These are phyloP conservation scores for Chaenocephalus aceratus DNA, from an alignment of 2,113 vertebrate genomes.

Conservation along the genomic window DNA sequence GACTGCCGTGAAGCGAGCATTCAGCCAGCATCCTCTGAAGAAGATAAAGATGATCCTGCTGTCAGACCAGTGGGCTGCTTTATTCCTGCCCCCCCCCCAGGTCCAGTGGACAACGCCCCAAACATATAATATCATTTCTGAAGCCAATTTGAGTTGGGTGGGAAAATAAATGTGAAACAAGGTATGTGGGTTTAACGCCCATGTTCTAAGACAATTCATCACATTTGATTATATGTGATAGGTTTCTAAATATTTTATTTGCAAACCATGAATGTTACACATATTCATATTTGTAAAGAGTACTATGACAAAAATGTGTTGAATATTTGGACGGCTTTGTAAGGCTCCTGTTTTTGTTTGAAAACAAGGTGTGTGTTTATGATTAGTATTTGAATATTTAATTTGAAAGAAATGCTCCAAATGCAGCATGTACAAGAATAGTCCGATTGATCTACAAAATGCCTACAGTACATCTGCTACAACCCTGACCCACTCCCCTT, in stretches of 20 bases:
- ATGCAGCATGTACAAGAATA: background rate
- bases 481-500: too few species aligned
- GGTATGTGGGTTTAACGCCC: too few species aligned
- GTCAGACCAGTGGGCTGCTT: constrained; percentile 13
- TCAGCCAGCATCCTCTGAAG: constrained; percentile 31
- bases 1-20: constrained; percentile 19
- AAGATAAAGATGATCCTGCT: constrained; percentile 25
- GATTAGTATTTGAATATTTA: background rate
- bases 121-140: constrained; percentile 25
- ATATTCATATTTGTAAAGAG: background rate
- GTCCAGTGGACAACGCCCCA: constrained; percentile 19
- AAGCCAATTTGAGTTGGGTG: background rate
- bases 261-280: background rate
- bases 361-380: background rate
- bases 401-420: background rate
- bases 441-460: too few species aligned
- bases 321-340: background rate
- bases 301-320: background rate
- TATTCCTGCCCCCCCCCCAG: constrained; percentile 30
- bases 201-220: background rate
- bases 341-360: background rate
- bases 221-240: constrained; percentile 8
- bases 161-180: background rate
- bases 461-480: too few species aligned
- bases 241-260: constrained; percentile 5